Conservation (phyloP, 2,888 invertebrate genomes). For the Pseudoips prasinana region DNA sequence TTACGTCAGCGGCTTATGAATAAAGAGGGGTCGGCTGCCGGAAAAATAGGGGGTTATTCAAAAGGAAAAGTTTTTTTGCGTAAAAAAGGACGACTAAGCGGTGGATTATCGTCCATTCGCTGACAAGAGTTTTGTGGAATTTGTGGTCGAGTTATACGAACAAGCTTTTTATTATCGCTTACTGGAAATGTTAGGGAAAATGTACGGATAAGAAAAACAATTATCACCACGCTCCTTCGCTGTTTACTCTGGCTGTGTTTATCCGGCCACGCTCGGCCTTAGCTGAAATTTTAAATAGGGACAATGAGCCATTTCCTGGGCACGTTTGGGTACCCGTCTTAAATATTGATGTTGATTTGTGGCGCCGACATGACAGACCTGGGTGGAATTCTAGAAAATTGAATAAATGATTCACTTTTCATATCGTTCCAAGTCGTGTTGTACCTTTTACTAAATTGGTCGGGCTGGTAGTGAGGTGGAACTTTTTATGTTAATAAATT, state of each 20-base stretch:
- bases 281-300: conserved; percentile 41
- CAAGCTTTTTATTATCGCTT: conserved; percentile 63
- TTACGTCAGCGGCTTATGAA: conserved; percentile 78
- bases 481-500: no score
- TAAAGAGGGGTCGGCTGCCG: conserved; percentile 69
- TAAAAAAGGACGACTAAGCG: conserved; percentile 69
- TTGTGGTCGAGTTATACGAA: conserved; percentile 52
- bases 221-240: conserved; percentile 40
- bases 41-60: conserved; percentile 73
- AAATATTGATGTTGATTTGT: conserved; percentile 25
- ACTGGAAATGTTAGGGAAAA: conserved; percentile 43
- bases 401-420: conserved; percentile 4
- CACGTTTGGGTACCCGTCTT: conserved; percentile 23
- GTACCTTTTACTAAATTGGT: no score
- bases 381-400: conserved; percentile 5
- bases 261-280: conserved; percentile 24
- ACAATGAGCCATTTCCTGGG: conserved; percentile 36
- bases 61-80: conserved; percentile 71
- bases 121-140: conserved; percentile 72
- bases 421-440: not conserved
- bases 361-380: conserved; percentile 12
- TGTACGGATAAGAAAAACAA: conserved; percentile 50
- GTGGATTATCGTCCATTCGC: conserved; percentile 69
- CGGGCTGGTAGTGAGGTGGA: no score
- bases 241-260: conserved; percentile 29